phyloP scores from a whole-genome alignment of 2,888 invertebrate genomes.

The Platycheirus rosarum region DNA sequence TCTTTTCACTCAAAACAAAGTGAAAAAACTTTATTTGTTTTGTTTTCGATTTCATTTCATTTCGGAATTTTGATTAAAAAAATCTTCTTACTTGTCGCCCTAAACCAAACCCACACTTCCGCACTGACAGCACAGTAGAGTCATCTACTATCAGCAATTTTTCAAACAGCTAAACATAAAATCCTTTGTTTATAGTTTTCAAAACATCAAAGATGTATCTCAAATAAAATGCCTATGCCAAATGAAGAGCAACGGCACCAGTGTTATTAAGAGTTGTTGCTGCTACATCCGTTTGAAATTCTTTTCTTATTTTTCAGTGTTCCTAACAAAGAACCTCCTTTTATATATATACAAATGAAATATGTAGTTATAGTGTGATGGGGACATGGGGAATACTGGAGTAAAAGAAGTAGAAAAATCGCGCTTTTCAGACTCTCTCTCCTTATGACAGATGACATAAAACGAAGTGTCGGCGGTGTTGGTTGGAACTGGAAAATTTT shows the following conservation, averaged over 20 bases:
- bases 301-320: constrained; percentile 16
- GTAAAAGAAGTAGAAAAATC: constrained; percentile 23
- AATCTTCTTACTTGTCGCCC: neutral
- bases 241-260: constrained; percentile 52
- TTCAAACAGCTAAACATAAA: constrained; percentile 32
- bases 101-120: neutral
- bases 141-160: constrained; percentile 7
- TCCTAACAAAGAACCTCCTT: constrained; percentile 27
- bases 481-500: too few relatives aligned
- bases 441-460: constrained; percentile 51
- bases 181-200: constrained; percentile 50
- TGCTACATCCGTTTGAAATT: constrained; percentile 41
- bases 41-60: neutral
- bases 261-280: constrained; percentile 31
- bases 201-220: constrained; percentile 50
- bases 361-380: constrained; percentile 10
- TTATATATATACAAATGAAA: constrained; percentile 5
- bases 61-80: constrained; percentile 35
- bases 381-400: constrained; percentile 5
- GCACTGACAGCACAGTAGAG: neutral
- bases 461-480: constrained; percentile 36
- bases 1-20: neutral
- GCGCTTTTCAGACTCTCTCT: constrained; percentile 31
- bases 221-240: constrained; percentile 33
- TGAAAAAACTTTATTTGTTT: neutral